Evolutionary conservation across 2,888 invertebrate genomes (phyloP).

Genomic region (Isotomurus palustris): DNA sequence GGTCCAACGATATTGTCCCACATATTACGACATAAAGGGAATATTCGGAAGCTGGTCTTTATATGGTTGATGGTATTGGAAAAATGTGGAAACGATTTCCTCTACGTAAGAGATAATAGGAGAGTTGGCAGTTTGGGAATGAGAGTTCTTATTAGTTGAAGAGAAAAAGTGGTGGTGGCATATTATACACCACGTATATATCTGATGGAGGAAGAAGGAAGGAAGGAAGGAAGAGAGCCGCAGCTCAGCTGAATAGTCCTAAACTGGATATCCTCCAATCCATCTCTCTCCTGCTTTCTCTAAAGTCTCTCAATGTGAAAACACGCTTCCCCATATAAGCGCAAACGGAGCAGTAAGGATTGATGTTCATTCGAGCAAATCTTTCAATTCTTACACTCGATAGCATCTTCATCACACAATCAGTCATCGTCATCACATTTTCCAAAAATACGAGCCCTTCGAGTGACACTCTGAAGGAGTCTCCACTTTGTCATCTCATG

Average conservation of each 20-base stretch:
- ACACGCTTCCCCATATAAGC: no score
- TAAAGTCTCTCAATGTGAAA: no score
- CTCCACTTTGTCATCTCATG: slow-evolving; percentile 13
- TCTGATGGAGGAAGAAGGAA: no score
- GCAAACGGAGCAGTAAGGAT: slow-evolving; percentile 14
- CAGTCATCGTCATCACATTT: slow-evolving; percentile 36
- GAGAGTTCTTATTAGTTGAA: not conserved
- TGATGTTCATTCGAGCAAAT: slow-evolving; percentile 41
- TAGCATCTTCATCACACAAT: slow-evolving; percentile 42
- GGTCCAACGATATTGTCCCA: not conserved
- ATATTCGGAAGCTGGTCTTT: slow-evolving; percentile 7
- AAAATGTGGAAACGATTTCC: slow-evolving; percentile 14
- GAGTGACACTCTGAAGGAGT: slow-evolving; percentile 9
- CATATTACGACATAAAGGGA: slow-evolving; percentile 2
- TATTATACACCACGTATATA: not conserved
- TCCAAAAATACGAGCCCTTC: slow-evolving; percentile 10
- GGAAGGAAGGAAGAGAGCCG: not conserved
- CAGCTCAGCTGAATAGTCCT: not conserved
- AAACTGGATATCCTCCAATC: no score
- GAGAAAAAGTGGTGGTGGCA: not conserved
- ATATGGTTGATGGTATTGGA: slow-evolving; percentile 7
- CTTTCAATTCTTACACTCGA: slow-evolving; percentile 43
- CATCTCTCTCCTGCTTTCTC: no score
- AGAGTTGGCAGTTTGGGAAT: not conserved
- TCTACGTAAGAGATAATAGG: slow-evolving; percentile 11